These are phyloP conservation scores for Plebejus anna DNA, from an alignment of 2,888 invertebrate genomes.

Conservation along the genomic window DNA sequence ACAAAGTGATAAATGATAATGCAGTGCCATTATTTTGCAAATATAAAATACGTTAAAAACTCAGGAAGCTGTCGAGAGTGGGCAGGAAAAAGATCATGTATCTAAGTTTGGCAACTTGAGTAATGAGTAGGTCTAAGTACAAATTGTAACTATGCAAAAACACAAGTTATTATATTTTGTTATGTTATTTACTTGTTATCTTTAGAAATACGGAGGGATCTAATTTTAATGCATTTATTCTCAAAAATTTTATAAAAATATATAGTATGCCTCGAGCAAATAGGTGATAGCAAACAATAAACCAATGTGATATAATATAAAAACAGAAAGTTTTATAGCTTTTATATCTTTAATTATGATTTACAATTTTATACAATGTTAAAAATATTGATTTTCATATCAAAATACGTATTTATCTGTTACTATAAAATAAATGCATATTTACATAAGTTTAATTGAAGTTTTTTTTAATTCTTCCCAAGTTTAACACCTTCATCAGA, in stretches of 20 bases:
- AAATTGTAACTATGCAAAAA: background rate
- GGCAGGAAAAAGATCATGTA: background rate
- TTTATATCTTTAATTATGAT: background rate
- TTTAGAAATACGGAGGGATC: background rate
- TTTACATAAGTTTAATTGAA: background rate
- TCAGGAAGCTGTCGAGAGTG: too few relatives aligned
- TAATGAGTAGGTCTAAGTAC: background rate
- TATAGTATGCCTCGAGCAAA: too few relatives aligned
- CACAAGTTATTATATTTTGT: background rate
- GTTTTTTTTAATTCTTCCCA: background rate
- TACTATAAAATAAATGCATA: background rate
- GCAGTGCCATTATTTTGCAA: slow-evolving; percentile 11
- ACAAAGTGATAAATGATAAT: background rate
- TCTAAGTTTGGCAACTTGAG: background rate
- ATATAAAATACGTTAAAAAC: too few relatives aligned
- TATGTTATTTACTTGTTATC: background rate
- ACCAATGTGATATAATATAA: background rate
- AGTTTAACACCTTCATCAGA: background rate
- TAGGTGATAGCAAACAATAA: too few relatives aligned
- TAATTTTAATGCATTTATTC: background rate
- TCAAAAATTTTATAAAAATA: background rate
- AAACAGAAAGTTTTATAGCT: background rate
- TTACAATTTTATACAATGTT: background rate
- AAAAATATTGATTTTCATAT: background rate
- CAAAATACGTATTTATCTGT: background rate